phyloP scores from a whole-genome alignment of 1,140 invertebrate genomes.

The Chionoecetes opilio region DNA sequence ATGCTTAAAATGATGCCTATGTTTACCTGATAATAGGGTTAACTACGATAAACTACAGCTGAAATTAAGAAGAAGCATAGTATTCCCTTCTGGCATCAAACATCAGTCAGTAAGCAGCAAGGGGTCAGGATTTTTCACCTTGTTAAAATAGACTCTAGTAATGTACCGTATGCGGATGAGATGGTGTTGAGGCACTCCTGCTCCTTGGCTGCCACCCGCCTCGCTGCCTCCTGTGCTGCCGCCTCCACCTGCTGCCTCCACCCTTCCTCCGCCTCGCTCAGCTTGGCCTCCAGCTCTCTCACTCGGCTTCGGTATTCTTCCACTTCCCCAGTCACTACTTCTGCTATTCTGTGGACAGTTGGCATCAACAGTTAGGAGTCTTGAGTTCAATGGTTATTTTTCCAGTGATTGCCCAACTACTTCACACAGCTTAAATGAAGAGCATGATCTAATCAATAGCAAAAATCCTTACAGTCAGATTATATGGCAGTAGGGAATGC shows the following conservation, averaged over 20 bases:
- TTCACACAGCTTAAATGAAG: neutral
- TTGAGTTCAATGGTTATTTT: neutral
- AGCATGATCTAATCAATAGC: neutral
- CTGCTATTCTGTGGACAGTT: constrained; percentile 56
- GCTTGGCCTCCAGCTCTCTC: constrained; percentile 43
- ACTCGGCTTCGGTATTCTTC: constrained; percentile 64
- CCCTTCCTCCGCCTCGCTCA: constrained; percentile 20
- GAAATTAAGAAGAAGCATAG: too few species aligned
- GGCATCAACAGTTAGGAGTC: neutral
- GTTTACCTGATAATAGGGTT: too few species aligned
- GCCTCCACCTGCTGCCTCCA: constrained; percentile 52
- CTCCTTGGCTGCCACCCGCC: constrained; percentile 57
- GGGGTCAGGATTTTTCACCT: too few species aligned
- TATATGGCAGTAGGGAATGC: neutral
- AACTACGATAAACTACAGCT: too few species aligned
- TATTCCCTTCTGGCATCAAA: too few species aligned
- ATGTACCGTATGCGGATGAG: constrained; percentile 69
- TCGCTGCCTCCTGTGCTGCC: constrained; percentile 45
- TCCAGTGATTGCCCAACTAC: neutral
- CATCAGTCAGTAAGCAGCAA: too few species aligned
- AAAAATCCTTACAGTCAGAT: neutral
- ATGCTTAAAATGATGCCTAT: too few species aligned
- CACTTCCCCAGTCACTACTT: constrained; percentile 73
- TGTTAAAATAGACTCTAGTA: too few species aligned
- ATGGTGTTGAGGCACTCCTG: constrained; percentile 71